These are phyloP conservation scores for Anneissia japonica DNA, from an alignment of 35 echinoderm and acorn worm species.

Conservation along the genomic window DNA sequence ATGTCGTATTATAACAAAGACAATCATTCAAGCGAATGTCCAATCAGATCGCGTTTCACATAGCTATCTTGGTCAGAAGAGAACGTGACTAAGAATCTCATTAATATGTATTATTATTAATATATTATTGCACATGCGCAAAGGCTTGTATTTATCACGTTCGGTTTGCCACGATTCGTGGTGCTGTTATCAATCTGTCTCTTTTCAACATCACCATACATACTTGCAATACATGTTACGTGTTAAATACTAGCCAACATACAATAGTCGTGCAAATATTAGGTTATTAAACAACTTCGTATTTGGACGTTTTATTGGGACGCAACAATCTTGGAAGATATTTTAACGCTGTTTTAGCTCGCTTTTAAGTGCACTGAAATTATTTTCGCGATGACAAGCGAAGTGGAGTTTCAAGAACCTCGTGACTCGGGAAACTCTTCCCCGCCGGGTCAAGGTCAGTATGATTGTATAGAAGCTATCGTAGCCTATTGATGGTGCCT, in stretches of 20 bases:
- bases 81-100: conserved; percentile 1
- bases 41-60: neutral
- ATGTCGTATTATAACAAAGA: neutral
- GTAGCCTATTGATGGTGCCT: neutral
- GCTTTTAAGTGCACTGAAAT: neutral
- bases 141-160: neutral
- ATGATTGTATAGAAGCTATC: neutral
- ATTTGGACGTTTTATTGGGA: neutral
- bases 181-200: neutral
- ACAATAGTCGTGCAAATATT: neutral
- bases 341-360: neutral
- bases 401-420: neutral
- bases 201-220: neutral
- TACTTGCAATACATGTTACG: neutral
- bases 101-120: conserved; percentile 1
- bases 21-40: neutral
- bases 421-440: neutral
- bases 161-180: neutral
- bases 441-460: neutral
- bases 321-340: neutral
- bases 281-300: neutral
- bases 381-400: conserved; percentile 1
- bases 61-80: neutral
- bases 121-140: neutral
- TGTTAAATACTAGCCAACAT: neutral